Evolutionary conservation across 2,797 vertebrate species (phyloP).

Genomic region (Parauchenoglanis punctatus): DNA sequence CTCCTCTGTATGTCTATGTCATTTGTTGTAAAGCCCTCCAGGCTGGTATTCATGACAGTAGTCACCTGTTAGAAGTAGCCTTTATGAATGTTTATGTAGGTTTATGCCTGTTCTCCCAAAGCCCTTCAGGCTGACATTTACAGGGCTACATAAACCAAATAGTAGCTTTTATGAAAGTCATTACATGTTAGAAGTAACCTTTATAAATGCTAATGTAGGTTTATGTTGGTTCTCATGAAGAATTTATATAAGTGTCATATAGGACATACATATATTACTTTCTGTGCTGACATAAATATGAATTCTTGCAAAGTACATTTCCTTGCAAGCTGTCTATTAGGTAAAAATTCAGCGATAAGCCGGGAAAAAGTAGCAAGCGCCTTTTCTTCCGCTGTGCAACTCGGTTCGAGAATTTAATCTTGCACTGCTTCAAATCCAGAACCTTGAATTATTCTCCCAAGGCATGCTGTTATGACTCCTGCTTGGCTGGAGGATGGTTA

Average conservation of each 20-base stretch:
- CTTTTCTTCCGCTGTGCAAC: background rate
- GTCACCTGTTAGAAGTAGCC: background rate
- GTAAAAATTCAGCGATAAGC: background rate
- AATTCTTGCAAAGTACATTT: background rate
- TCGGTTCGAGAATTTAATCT: conserved; percentile 6
- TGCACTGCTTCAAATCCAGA: conserved; percentile 26
- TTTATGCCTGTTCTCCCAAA: background rate
- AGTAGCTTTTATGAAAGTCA: background rate
- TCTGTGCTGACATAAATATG: background rate
- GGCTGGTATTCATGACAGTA: background rate
- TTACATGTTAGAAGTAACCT: background rate
- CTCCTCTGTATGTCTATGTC: background rate
- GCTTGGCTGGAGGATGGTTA: conserved; percentile 20
- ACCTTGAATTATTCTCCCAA: conserved; percentile 39
- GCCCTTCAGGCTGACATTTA: background rate
- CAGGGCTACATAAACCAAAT: too few relatives aligned
- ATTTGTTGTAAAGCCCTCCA: background rate
- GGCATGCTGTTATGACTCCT: conserved; percentile 38
- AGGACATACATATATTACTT: background rate
- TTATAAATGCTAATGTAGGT: background rate
- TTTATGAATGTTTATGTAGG: background rate
- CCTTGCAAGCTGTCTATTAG: background rate
- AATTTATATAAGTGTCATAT: background rate
- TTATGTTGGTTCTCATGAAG: background rate
- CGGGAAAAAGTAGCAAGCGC: background rate